Evolutionary conservation across 2,113 vertebrate species (phyloP).

Genomic region (Caloenas nicobarica): DNA sequence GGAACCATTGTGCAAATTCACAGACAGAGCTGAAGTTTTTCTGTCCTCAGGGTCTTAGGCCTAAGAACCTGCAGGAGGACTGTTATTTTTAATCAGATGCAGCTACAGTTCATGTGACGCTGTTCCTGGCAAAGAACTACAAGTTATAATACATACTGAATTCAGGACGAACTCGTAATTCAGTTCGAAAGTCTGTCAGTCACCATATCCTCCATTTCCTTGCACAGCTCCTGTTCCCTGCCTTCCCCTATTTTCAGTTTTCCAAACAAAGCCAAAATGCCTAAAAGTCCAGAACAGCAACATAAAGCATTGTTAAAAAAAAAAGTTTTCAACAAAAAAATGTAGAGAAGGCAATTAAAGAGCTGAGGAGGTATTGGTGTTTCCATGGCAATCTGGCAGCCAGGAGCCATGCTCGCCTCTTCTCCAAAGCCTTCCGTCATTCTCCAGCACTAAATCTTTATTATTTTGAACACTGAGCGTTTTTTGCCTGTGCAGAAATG

Average conservation of each 20-base stretch:
- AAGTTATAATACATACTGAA: not conserved
- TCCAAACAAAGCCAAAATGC: not conserved
- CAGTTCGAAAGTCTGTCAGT: not conserved
- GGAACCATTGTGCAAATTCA: not conserved
- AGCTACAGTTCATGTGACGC: not conserved
- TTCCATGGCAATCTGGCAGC: slow-evolving; percentile 58
- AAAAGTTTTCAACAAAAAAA: slow-evolving; percentile 26
- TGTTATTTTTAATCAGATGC: not conserved
- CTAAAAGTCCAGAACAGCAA: not conserved
- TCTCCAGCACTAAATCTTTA: slow-evolving; percentile 48
- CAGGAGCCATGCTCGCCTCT: not conserved
- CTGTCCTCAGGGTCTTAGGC: fast-evolving
- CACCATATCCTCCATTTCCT: not conserved
- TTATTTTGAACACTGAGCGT: not conserved
- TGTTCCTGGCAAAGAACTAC: not conserved
- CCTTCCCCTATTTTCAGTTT: not conserved
- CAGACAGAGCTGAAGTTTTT: not conserved
- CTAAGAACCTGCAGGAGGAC: not conserved
- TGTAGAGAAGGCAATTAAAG: slow-evolving; percentile 41
- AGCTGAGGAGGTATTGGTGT: slow-evolving; percentile 35
- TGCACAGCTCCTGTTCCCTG: not conserved
- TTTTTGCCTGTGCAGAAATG: not conserved
- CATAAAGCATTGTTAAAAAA: not conserved
- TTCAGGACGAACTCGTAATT: not conserved
- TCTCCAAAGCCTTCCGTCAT: not conserved